Evolutionary conservation across 2,888 invertebrate genomes (phyloP).

Genomic region (Andrena flavipes): DNA sequence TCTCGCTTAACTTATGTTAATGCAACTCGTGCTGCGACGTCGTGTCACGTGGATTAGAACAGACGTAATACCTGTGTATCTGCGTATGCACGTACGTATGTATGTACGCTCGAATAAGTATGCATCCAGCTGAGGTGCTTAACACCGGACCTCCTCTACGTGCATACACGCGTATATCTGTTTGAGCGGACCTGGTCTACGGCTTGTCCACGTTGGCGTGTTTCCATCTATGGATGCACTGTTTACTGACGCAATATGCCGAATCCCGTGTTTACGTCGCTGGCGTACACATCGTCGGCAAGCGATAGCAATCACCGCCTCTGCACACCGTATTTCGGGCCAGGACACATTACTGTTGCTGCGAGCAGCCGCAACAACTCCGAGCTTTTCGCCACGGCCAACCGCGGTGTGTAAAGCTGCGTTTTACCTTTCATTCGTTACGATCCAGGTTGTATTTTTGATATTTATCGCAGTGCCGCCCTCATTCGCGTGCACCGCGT

Average conservation of each 20-base stretch:
- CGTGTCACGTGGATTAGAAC: conserved; percentile 55
- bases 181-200: conserved; percentile 13
- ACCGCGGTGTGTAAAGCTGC: conserved; percentile 1
- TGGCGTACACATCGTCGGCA: conserved; percentile 62
- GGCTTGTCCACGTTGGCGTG: conserved; percentile 47
- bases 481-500: neutral
- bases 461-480: conserved; percentile 6
- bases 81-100: neutral
- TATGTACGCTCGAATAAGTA: conserved; percentile 45
- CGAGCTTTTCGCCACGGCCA: neutral
- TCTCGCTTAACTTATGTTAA: conserved; percentile 71
- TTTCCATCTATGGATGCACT: conserved; percentile 67
- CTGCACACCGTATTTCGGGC: conserved; percentile 45
- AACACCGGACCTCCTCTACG: conserved; percentile 29
- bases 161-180: conserved; percentile 19
- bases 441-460: neutral
- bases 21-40: conserved; percentile 52
- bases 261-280: conserved; percentile 70
- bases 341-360: conserved; percentile 14
- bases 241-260: conserved; percentile 72
- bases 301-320: conserved; percentile 68
- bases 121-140: conserved; percentile 49
- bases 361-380: conserved; percentile 2
- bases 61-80: conserved; percentile 19
- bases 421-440: conserved; percentile 4